These are phyloP conservation scores for Ophthalmolycus amberensis DNA, from an alignment of 2,113 vertebrate genomes.

Conservation along the genomic window DNA sequence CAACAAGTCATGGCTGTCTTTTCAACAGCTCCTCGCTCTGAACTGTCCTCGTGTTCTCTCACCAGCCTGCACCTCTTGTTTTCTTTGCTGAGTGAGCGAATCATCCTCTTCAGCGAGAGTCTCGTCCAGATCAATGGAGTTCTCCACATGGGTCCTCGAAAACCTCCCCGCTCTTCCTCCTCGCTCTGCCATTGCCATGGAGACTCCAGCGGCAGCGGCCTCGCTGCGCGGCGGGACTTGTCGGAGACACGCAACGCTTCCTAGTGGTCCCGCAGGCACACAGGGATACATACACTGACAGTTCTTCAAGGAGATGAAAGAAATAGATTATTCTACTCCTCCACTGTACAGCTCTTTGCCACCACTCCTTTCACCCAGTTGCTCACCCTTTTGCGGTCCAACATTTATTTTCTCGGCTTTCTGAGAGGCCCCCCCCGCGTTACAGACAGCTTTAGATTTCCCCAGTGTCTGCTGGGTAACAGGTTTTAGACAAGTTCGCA, in stretches of 20 bases:
- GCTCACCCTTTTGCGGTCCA: conserved; percentile 7
- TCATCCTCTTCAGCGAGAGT: conserved; percentile 49
- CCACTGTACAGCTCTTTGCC: neutral
- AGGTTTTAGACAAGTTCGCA: conserved; percentile 26
- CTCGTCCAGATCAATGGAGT: conserved; percentile 65
- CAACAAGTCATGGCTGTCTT: conserved; percentile 13
- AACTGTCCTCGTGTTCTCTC: conserved; percentile 26
- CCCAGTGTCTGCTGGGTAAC: conserved; percentile 9
- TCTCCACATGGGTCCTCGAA: conserved; percentile 67
- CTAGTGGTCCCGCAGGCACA: conserved; percentile 1
- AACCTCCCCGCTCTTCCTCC: conserved; percentile 42
- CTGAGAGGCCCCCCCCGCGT: neutral
- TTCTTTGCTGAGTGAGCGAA: conserved; percentile 54
- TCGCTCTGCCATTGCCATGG: conserved; percentile 67
- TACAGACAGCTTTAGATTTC: conserved; percentile 11
- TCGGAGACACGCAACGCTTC: conserved; percentile 28
- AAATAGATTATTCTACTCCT: neutral
- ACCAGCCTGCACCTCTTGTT: conserved; percentile 48
- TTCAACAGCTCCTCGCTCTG: neutral
- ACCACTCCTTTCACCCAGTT: neutral
- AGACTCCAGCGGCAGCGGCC: conserved; percentile 47
- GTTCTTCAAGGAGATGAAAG: conserved; percentile 16
- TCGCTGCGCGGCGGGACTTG: conserved; percentile 29
- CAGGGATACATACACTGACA: neutral
- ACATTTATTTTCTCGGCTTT: neutral